phyloP scores from a whole-genome alignment of 2,113 vertebrate genomes.

The Osmerus eperlanus region DNA sequence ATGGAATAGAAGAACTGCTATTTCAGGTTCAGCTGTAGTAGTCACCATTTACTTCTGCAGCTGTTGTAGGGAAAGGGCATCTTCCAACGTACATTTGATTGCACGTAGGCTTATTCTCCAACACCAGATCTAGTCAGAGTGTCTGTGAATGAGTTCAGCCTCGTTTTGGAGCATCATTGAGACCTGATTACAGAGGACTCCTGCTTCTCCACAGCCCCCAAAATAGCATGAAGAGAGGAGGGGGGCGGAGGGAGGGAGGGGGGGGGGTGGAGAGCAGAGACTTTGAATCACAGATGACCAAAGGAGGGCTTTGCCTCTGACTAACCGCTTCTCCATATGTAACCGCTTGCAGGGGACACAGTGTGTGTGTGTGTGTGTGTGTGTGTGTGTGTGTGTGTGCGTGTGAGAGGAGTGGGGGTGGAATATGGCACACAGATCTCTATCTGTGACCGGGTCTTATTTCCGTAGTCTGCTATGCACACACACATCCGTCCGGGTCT shows the following conservation, averaged over 20 bases:
- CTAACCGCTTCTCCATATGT: conserved; percentile 30
- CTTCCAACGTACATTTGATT: too few relatives aligned
- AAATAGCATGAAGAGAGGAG: neutral
- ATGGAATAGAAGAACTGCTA: too few relatives aligned
- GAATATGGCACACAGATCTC: conserved; percentile 48
- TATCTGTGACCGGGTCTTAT: conserved; percentile 47
- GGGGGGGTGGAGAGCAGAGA: neutral
- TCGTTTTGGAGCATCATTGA: too few relatives aligned
- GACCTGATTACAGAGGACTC: neutral
- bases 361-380: neutral
- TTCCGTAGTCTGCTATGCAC: conserved; percentile 28
- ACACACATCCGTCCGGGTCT: conserved; percentile 38
- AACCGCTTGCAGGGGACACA: conserved; percentile 36
- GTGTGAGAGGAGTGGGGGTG: neutral
- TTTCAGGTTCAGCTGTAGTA: too few relatives aligned
- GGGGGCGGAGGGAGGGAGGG: neutral
- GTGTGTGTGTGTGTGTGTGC: neutral
- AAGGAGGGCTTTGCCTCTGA: conserved; percentile 18
- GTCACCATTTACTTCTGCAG: too few relatives aligned
- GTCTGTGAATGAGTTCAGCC: too few relatives aligned
- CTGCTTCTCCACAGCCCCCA: neutral
- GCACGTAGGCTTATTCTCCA: too few relatives aligned
- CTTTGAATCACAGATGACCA: neutral
- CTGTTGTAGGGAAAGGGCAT: too few relatives aligned
- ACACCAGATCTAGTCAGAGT: too few relatives aligned